Conservation (phyloP, 2,113 vertebrate genomes). For the Tamias sibiricus region DNA sequence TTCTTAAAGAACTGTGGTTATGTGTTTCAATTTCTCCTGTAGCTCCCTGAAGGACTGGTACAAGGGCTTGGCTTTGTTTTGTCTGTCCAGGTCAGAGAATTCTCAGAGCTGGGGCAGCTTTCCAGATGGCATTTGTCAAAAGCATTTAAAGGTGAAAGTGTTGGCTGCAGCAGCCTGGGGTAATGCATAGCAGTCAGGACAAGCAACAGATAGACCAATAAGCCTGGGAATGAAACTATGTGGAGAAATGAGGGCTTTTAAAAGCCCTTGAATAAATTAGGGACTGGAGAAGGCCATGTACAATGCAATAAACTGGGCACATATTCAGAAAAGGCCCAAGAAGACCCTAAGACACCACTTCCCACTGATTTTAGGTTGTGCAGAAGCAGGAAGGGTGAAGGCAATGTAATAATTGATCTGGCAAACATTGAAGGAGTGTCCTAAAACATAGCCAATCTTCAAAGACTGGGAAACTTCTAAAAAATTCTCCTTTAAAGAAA, state of each 20-base stretch:
- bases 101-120: neutral
- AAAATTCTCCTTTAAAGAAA: neutral
- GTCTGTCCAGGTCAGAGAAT: neutral
- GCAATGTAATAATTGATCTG: neutral
- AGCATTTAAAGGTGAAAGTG: constrained; percentile 27
- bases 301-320: neutral
- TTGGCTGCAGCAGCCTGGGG: neutral
- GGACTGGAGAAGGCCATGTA: neutral
- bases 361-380: neutral
- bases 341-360: neutral
- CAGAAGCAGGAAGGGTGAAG: constrained; percentile 21
- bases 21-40: neutral
- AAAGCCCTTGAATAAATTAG: neutral
- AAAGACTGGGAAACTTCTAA: neutral
- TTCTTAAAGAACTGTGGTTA: constrained; percentile 1
- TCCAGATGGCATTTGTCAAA: constrained; percentile 9
- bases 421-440: neutral
- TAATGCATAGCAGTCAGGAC: neutral
- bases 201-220: constrained; percentile 17
- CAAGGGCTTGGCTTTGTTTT: neutral
- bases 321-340: neutral
- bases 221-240: neutral
- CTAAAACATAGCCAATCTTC: neutral
- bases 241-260: neutral
- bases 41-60: neutral